Evolutionary conservation across 2,113 vertebrate species (phyloP), one percentile per base, ranked within the genome.

Genomic region (Protobothrops mucrosquamatus): DNA sequence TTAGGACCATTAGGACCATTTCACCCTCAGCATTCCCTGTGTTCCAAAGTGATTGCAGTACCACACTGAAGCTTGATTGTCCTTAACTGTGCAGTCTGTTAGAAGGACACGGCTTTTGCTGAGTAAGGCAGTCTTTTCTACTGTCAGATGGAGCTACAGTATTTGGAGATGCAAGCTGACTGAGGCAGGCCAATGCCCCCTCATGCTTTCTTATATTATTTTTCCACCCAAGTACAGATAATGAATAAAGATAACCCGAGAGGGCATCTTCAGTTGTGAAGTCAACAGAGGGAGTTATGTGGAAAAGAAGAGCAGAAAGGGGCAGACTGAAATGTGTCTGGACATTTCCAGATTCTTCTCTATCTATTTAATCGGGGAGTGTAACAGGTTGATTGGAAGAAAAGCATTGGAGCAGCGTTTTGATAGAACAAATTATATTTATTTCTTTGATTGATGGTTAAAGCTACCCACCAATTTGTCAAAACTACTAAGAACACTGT

Each of bases 71-170:
- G 86, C 54, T 81, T 0, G 0, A 74, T 56, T 3, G 0, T 81
- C 15, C 3, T 34, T 0, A 0, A 43, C 1, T 0, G 23, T 1
- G 0, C 9, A 3, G 90, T 18, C 74, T 3, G 34, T 57, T 0
- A 34, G 7, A 6, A 81, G 29, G 20, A 48, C 22, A 18, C 52
- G 1, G 5, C 43, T 85, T 0, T 1, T 87, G 85, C 51, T 0
- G 8, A 92, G 94, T 94, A 94, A 91, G 88, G 94, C 55, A 94
- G 92, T 39, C 85, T 93, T 85, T 3, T 15, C 34, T 4, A 22
- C 0, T 4, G 89, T 95, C 74, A 9, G 2, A 10, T 18, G 34
- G 1, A 2, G 26, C 54, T 57, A 3, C 3, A 23, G 48, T 22
- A 6, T 93, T 55, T 55, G 20, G 59, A 74, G 87, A 46, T 15